These are phyloP conservation scores for Datnioides undecimradiatus DNA, from an alignment of 2,113 vertebrate genomes.

Conservation along the genomic window DNA sequence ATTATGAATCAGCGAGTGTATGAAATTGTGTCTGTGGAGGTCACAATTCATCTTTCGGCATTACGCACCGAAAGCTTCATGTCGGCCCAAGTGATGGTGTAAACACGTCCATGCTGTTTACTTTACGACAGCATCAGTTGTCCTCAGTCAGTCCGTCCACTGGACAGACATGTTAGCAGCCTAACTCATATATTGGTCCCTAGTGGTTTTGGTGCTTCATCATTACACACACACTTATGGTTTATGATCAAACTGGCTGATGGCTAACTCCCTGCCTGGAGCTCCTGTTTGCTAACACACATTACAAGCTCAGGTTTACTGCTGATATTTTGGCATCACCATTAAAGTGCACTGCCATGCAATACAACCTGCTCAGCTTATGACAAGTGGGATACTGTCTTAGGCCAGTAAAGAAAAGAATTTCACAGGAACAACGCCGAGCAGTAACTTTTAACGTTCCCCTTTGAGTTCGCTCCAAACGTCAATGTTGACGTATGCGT, in stretches of 20 bases:
- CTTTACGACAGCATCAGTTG: neutral
- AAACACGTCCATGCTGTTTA: neutral
- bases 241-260: neutral
- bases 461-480: neutral
- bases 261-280: neutral
- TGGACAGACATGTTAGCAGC: neutral
- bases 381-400: neutral
- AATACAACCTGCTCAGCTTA: neutral
- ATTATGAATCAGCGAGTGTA: constrained; percentile 1
- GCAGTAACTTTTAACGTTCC: too few species aligned
- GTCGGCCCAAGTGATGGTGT: neutral
- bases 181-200: too few species aligned
- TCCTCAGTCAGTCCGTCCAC: neutral
- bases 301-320: neutral
- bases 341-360: neutral
- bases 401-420: too few species aligned
- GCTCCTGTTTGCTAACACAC: constrained; percentile 7
- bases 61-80: neutral
- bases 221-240: neutral
- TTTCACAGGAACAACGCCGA: too few species aligned
- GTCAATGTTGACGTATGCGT: too few species aligned
- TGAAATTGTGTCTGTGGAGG: neutral
- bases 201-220: neutral
- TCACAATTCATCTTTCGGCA: neutral
- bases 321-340: neutral